Percentiles rank a stretch among this genome's conserved stretches.
These are phyloP conservation scores for Neuroterus valhalla DNA, from an alignment of 1,140 invertebrate species.

Conservation along the genomic window DNA sequence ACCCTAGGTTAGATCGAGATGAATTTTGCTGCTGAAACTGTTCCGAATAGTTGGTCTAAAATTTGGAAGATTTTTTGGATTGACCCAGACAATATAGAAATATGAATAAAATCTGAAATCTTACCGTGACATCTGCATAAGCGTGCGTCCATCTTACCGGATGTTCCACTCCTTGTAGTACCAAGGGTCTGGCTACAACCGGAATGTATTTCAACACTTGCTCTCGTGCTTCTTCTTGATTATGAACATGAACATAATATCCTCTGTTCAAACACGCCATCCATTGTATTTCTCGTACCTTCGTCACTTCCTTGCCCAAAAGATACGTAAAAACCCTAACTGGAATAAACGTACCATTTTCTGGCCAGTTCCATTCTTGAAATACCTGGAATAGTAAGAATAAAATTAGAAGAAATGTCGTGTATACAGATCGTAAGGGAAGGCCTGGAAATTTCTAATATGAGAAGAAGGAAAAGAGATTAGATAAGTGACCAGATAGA, in stretches of 20 bases:
- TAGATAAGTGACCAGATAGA: no score
- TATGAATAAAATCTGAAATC: constrained; percentile 38
- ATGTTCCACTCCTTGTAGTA: constrained; percentile 84
- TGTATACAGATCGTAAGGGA: no score
- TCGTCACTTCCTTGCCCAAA: constrained; percentile 95
- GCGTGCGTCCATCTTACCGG: constrained; percentile 92
- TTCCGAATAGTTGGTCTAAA: no score
- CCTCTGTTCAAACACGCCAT: constrained; percentile 98
- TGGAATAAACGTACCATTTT: constrained; percentile 81
- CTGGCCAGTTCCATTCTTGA: constrained; percentile 86
- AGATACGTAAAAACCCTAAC: constrained; percentile 98
- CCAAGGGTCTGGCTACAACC: constrained; percentile 91
- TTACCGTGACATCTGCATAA: constrained; percentile 89
- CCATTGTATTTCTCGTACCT: constrained; percentile 92
- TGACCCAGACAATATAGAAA: not conserved
- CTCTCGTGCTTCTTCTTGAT: constrained; percentile 93
- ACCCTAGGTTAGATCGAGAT: no score
- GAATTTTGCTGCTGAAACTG: no score
- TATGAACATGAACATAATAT: constrained; percentile 93
- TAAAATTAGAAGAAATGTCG: no score
- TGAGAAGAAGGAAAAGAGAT: no score
- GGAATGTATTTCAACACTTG: constrained; percentile 95
- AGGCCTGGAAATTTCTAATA: no score
- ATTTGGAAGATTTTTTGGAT: no score
- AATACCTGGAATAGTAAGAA: constrained; percentile 79